Percentiles rank a stretch among this genome's conserved stretches.
Evolutionary conservation across 2,888 invertebrate species (phyloP).

Genomic region (Pseudococcus longispinus): DNA sequence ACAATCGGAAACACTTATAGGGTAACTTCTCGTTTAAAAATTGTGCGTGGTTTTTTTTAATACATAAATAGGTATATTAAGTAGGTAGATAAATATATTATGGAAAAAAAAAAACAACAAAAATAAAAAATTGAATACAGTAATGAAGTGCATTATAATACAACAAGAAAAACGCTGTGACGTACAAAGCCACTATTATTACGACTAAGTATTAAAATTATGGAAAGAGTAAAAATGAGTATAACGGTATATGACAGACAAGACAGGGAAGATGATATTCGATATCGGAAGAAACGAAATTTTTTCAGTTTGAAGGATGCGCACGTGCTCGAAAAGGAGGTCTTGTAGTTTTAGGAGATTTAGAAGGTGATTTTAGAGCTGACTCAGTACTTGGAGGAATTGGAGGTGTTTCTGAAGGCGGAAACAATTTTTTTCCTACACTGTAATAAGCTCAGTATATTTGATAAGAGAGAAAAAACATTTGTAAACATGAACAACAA

Average conservation of each 20-base stretch:
- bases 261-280: neutral
- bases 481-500: neutral
- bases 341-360: too few species aligned
- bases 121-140: neutral
- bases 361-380: neutral
- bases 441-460: constrained; percentile 28
- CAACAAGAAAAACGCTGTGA: neutral
- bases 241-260: neutral
- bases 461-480: neutral
- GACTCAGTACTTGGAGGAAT: neutral
- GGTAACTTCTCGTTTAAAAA: constrained; percentile 11
- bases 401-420: neutral
- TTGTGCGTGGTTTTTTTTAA: neutral
- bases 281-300: neutral
- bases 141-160: neutral
- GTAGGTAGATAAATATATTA: neutral
- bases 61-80: too few species aligned
- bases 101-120: neutral
- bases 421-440: neutral
- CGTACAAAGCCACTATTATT: constrained; percentile 16
- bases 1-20: neutral
- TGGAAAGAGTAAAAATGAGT: neutral
- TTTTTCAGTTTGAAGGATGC: neutral
- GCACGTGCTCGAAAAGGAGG: neutral
- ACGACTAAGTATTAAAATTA: neutral